Base-by-base conservation (phyloP, 2,888 invertebrate genomes). In the Incurvaria masculella region DNA sequence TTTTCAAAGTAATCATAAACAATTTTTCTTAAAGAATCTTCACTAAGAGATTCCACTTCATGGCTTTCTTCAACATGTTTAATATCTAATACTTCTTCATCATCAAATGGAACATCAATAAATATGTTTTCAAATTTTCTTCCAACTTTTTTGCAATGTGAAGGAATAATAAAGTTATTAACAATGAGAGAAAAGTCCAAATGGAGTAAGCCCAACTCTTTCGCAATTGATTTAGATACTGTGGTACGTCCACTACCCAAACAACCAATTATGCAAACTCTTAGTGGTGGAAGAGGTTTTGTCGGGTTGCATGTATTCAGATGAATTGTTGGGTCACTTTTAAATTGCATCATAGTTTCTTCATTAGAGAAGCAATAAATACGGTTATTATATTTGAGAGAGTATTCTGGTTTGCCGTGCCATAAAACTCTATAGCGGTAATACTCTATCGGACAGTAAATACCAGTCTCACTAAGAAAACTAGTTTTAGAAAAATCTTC, bases 391-490 rank as follows among this genome's bases (percentile, higher is more conserved):
- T 79, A 81, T 55, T 75, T 74, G 1, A 73, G 67, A 18, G 71
- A 61, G 55, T 73, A 80, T 48, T 83, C 75, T 41, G 76, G 64
- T 61, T 81, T 83, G n/a, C 86, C 87, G 63, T 74, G 78, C 81
- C 85, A 82, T 18, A 87, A 59, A 10, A 83, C 68, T 40, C 73
- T 68, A 54, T 81, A 60, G 39, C 81, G 68, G 48, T 66, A 64
- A 57, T 76, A 80, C n/a, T 82, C 69, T 26, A 86, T 74, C 1
- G 87, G 87, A 58, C 87, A 87, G 57, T 79, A 87, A 55, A 71
- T 57, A 52, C 68, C 69, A 2, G 81, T 83, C 60, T 83, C 82
- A n/a, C 86, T 82, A 47, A 82, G 72, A 49, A 66, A 66, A 45
- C 72, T 21, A 23, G 14, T 52, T 56, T 65, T 65, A 26, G 57